phyloP scores from a whole-genome alignment of 1,140 invertebrate species.

The Magallana angulata region DNA sequence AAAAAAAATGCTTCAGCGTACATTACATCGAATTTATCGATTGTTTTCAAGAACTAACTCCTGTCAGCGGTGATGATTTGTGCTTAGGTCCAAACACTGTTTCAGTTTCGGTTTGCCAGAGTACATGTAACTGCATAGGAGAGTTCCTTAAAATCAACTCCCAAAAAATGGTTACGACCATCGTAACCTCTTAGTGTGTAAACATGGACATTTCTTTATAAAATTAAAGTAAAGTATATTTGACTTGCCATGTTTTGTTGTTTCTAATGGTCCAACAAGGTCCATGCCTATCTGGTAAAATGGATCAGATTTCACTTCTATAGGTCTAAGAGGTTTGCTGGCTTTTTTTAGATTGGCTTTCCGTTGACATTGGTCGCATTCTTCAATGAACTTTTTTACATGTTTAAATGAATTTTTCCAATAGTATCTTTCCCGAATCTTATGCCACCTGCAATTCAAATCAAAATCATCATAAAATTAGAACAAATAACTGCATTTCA shows the following conservation, averaged over 20 bases:
- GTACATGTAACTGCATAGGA: too few species aligned
- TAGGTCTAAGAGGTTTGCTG: conserved; percentile 38
- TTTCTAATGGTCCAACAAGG: conserved; percentile 40
- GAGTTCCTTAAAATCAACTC: too few species aligned
- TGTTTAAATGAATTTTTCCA: background rate
- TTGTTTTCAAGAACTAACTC: too few species aligned
- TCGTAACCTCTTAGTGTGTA: background rate
- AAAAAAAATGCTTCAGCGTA: too few species aligned
- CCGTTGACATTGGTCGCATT: conserved; percentile 20
- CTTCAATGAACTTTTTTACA: background rate
- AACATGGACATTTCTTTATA: background rate
- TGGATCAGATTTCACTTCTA: background rate
- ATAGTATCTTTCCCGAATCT: background rate
- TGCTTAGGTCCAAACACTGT: too few species aligned
- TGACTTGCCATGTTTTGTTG: conserved; percentile 36
- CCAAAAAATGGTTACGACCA: too few species aligned
- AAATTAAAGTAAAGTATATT: background rate
- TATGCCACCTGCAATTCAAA: background rate
- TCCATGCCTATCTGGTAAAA: conserved; percentile 42
- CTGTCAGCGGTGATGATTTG: too few species aligned
- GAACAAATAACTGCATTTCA: too few species aligned
- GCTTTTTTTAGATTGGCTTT: conserved; percentile 31
- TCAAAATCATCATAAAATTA: too few species aligned
- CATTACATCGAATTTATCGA: too few species aligned
- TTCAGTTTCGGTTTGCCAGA: too few species aligned